A percentile compares a stretch with the other conserved stretches of the same genome.
phyloP scores from a whole-genome alignment of 1,140 invertebrate species.

The Philotrypesis tridentata region DNA sequence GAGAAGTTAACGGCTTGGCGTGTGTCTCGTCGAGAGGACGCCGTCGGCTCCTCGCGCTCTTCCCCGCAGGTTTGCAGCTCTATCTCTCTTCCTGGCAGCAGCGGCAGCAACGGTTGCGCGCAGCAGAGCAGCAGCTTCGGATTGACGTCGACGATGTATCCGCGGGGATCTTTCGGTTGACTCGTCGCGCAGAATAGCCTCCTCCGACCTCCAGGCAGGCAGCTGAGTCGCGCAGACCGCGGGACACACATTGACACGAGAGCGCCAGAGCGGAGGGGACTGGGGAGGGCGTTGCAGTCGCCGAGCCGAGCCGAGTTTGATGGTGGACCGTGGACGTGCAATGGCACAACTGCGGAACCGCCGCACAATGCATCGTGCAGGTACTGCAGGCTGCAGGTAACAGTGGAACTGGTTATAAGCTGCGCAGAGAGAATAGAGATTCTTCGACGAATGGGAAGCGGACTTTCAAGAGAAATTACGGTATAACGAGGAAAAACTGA shows the following conservation, averaged over 20 bases:
- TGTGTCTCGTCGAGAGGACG: not conserved
- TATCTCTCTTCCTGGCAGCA: too few species aligned
- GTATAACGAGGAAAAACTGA: not conserved
- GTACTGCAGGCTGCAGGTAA: too few species aligned
- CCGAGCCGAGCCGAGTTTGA: too few species aligned
- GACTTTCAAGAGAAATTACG: not conserved
- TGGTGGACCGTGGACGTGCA: too few species aligned
- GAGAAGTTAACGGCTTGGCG: not conserved
- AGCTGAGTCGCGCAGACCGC: not conserved
- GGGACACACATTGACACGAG: constrained; percentile 19
- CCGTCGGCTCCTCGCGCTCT: not conserved
- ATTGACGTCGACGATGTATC: not conserved
- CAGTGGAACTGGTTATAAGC: too few species aligned
- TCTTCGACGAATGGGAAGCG: not conserved
- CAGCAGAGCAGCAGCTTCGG: not conserved
- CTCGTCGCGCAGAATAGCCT: not conserved
- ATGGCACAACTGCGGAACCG: too few species aligned
- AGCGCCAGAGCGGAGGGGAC: too few species aligned
- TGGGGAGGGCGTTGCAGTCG: constrained; percentile 31
- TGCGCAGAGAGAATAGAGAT: too few species aligned
- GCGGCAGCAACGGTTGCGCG: too few species aligned
- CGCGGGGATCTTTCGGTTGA: not conserved
- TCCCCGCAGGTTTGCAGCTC: not conserved
- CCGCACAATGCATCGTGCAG: too few species aligned
- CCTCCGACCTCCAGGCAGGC: not conserved